phyloP scores from a whole-genome alignment of 1,140 invertebrate species.

The Trichonephila clavata region DNA sequence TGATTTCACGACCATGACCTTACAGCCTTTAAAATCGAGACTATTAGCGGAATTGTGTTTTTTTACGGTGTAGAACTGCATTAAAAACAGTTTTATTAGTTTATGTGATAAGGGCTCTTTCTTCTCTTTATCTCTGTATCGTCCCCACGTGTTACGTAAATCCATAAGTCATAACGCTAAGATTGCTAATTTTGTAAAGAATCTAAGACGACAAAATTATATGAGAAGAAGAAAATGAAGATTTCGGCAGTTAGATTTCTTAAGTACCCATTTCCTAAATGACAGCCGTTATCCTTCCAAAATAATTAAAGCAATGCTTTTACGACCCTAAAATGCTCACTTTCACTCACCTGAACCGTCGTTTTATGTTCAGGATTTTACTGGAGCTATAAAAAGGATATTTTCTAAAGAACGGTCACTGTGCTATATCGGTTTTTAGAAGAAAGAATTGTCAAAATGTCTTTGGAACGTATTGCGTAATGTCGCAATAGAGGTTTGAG shows the following conservation, averaged over 20 bases:
- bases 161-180: conserved; percentile 5
- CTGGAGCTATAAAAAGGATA: background rate
- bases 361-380: background rate
- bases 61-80: too few species aligned
- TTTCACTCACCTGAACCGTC: conserved; percentile 37
- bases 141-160: background rate
- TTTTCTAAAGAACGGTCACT: background rate
- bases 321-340: conserved; percentile 41
- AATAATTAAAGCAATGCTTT: conserved; percentile 42
- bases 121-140: background rate
- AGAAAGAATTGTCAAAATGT: background rate
- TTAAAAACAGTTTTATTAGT: too few species aligned
- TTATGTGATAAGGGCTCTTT: too few species aligned
- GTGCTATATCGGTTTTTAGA: background rate
- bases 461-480: background rate
- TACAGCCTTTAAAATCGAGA: too few species aligned
- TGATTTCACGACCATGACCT: too few species aligned
- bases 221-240: conserved; percentile 27
- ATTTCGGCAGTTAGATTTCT: conserved; percentile 55
- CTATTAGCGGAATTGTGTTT: too few species aligned
- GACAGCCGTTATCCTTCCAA: background rate
- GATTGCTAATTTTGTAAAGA: background rate
- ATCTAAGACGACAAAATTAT: background rate
- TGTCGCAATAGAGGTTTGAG: background rate
- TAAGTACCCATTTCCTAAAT: conserved; percentile 60